Base-by-base conservation (phyloP, 2,113 vertebrate species). In the Apodemus sylvaticus region DNA sequence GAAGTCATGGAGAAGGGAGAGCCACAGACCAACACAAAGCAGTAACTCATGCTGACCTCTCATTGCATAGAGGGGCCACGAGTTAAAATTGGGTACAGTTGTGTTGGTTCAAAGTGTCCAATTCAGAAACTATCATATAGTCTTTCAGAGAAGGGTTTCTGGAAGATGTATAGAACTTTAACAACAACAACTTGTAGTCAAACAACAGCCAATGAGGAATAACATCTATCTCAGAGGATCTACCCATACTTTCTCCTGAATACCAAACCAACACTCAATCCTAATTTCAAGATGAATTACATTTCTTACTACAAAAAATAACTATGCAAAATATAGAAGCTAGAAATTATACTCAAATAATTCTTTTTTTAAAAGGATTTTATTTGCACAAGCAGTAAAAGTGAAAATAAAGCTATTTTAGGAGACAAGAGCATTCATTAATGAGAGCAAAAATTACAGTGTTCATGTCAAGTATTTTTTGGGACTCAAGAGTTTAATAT, bases 381-480 rank as follows among this genome's bases (percentile, higher is more conserved):
- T 48, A 66, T 34, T 86, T 86, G 42, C 16, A 36, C 29, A 48
- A 20, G 42, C 2, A 66, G 66, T 68, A 86, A 68, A 20, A 85
- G 7, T 62, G 11, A 64, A 64, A 85, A 48, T 86, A 86, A 45
- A 62, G 62, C 34, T 34, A 3, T 2, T 79, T 11, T 34, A 36
- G 42, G 42, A 68, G 17, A 34, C 26, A 86, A 3, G 20, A 68
- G 20, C 17, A 45, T 17, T 10, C 39, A 66, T 26, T 31, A 13
- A 3, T 86, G 11, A 48, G 31, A 86, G 2, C 11, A 82, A 26
- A 42, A 66, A 34, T 86, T 78, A 34, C 48, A 34, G 17, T 51
- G 58, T 31, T 42, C 39, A 89, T 88, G 94, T 91, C 48, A 94
- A 91, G 94, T 96, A 98, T 95, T 86, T 83, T 96, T 48, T 97